These are phyloP conservation scores for Urocyon cinereoargenteus DNA, from an alignment of 2,797 vertebrate genomes.

Conservation along the genomic window DNA sequence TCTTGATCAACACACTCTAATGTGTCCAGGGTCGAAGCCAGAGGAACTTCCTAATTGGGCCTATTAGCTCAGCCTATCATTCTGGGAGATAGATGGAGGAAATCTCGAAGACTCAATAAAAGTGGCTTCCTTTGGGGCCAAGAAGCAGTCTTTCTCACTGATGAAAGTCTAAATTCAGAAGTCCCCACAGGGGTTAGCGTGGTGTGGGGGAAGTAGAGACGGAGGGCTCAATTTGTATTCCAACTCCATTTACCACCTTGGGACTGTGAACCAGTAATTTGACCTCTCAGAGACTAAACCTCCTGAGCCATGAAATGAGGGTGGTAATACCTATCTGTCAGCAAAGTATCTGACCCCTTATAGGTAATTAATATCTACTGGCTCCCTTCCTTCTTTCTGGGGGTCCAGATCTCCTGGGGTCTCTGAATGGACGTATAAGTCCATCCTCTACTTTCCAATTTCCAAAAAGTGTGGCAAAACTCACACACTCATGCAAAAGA, in stretches of 20 bases:
- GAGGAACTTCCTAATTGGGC: conserved; percentile 55
- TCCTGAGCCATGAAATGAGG: conserved; percentile 18
- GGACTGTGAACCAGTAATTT: conserved; percentile 28
- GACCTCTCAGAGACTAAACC: conserved; percentile 30
- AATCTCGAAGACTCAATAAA: conserved; percentile 64
- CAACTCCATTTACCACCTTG: background rate
- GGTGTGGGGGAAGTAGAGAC: conserved; percentile 9
- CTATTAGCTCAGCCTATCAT: conserved; percentile 64
- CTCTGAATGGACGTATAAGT: background rate
- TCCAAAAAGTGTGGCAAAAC: background rate
- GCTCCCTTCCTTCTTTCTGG: background rate
- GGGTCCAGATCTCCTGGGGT: background rate
- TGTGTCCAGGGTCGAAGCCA: background rate
- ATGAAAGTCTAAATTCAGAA: conserved; percentile 75
- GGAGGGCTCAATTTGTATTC: conserved; percentile 57
- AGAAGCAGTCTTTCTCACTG: conserved; percentile 55
- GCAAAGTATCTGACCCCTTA: conserved; percentile 27
- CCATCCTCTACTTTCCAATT: background rate
- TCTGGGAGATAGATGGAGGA: conserved; percentile 59
- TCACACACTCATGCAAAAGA: background rate
- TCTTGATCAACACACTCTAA: conserved; percentile 16
- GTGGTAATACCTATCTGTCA: background rate
- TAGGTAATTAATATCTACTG: conserved; percentile 23
- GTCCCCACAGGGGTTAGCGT: background rate
- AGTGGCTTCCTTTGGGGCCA: conserved; percentile 67